phyloP scores from a whole-genome alignment of 2,888 invertebrate species.

The Tethea ocularis region DNA sequence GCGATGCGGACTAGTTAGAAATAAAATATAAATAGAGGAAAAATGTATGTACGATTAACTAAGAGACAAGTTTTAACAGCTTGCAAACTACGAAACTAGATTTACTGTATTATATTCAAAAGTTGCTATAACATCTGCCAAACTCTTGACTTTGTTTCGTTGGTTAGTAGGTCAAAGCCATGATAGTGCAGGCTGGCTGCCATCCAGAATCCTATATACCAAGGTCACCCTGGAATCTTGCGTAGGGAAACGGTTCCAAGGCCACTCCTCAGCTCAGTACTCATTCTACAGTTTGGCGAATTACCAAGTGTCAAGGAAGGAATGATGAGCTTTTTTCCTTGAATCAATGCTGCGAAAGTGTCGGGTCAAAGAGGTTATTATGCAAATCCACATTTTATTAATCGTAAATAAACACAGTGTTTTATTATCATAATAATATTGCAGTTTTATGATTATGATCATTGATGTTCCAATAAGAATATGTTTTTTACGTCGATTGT shows the following conservation, averaged over 20 bases:
- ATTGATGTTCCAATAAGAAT: background rate
- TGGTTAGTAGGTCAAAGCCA: conserved; percentile 46
- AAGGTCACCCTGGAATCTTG: conserved; percentile 37
- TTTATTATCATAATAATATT: background rate
- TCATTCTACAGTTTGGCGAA: conserved; percentile 38
- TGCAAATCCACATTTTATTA: conserved; percentile 24
- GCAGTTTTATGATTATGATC: background rate
- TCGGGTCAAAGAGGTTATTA: conserved; percentile 35
- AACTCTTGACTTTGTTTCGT: conserved; percentile 19
- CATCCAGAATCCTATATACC: conserved; percentile 39
- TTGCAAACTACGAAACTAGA: background rate
- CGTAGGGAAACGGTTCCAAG: conserved; percentile 26
- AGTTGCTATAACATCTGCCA: conserved; percentile 23
- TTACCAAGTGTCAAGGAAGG: conserved; percentile 31
- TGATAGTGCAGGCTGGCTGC: conserved; percentile 39
- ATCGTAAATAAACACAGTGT: background rate
- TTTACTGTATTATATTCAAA: conserved; percentile 12
- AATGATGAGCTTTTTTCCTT: conserved; percentile 4
- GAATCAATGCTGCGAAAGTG: conserved; percentile 43
- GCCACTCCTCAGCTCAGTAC: conserved; percentile 14
- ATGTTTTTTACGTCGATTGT: background rate
- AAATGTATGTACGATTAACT: no score
- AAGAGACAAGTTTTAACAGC: no score
- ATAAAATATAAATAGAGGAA: no score
- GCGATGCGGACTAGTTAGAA: no score